A percentile compares a stretch with the other conserved stretches of the same genome.
phyloP scores from a whole-genome alignment of 2,113 vertebrate genomes.

The Psittacara wagleri region DNA sequence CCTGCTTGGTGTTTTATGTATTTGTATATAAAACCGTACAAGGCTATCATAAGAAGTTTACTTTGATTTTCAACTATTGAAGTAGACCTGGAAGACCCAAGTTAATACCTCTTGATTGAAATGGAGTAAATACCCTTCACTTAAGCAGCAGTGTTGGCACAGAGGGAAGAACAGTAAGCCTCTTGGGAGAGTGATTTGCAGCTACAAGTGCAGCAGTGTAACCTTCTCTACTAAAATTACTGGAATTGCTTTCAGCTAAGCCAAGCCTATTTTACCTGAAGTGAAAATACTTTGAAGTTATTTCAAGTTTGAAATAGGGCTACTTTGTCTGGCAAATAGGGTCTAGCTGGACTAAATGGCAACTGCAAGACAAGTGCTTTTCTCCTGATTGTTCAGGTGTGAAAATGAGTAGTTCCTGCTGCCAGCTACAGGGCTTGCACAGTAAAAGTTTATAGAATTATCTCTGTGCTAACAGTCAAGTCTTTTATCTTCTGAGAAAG shows the following conservation, averaged over 20 bases:
- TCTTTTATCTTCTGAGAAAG: neutral
- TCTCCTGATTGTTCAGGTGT: neutral
- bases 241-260: neutral
- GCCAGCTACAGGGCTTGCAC: neutral
- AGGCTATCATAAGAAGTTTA: neutral
- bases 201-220: neutral
- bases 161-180: neutral
- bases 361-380: neutral
- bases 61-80: neutral
- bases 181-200: neutral
- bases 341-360: neutral
- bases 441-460: neutral
- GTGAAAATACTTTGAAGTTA: neutral
- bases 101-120: neutral
- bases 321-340: neutral
- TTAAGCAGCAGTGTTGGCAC: neutral
- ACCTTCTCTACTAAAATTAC: neutral
- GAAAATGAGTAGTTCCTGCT: neutral
- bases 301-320: neutral
- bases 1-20: neutral
- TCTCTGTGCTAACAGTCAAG: neutral
- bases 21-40: neutral
- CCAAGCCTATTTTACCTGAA: neutral
- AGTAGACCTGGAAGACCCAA: neutral
- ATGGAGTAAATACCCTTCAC: neutral